Evolutionary conservation across 2,797 vertebrate genomes (phyloP).

Genomic region (Columba guinea): DNA sequence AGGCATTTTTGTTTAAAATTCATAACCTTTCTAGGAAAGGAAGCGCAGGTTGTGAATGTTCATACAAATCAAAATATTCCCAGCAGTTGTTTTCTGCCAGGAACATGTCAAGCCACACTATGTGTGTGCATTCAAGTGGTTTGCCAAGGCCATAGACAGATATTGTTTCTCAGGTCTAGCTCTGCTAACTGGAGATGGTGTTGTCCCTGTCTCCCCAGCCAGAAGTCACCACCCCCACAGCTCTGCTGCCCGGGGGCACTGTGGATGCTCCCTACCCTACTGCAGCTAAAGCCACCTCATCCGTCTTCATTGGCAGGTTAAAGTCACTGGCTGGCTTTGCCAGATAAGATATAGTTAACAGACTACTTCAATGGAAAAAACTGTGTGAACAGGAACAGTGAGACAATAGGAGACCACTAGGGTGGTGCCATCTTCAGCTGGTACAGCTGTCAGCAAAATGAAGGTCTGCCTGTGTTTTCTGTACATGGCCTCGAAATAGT

Average conservation of each 20-base stretch:
- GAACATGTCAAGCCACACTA: not conserved
- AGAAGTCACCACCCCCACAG: not conserved
- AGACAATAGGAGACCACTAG: not conserved
- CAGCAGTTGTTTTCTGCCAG: not conserved
- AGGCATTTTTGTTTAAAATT: not conserved
- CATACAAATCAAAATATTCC: not conserved
- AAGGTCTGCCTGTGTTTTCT: not conserved
- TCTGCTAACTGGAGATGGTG: not conserved
- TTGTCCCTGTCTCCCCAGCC: not conserved
- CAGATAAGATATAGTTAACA: not conserved
- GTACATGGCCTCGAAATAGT: fast-evolving
- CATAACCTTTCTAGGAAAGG: not conserved
- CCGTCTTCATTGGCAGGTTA: fast-evolving
- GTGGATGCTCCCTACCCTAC: not conserved
- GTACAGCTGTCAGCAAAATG: not conserved
- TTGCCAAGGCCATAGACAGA: not conserved
- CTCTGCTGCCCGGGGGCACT: not conserved
- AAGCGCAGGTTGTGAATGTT: not conserved
- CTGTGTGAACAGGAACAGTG: not conserved
- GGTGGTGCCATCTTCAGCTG: not conserved
- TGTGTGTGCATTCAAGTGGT: not conserved
- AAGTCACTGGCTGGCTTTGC: not conserved
- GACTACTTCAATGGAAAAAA: not conserved
- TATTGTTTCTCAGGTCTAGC: not conserved
- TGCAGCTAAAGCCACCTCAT: not conserved